A percentile compares a stretch with the other conserved stretches of the same genome.
Conservation (phyloP, 2,113 vertebrate genomes). For the Choloepus hoffmanni region DNA sequence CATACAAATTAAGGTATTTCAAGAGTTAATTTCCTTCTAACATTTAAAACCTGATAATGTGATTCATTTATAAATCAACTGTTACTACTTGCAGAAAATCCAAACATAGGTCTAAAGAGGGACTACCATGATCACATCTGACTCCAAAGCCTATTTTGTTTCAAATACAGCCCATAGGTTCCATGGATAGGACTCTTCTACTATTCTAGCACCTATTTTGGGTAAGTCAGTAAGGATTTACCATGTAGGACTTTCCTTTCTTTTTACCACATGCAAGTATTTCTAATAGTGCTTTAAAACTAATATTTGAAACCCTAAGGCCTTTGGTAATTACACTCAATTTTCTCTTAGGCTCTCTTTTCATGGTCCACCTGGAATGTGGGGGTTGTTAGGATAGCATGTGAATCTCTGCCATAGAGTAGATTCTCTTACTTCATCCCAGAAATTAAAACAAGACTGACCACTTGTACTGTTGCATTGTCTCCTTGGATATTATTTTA, state of each 20-base stretch:
- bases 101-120: not conserved
- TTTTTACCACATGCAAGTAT: not conserved
- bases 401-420: not conserved
- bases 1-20: not conserved
- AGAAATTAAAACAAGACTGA: not conserved
- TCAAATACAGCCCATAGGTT: not conserved
- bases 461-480: not conserved
- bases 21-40: not conserved
- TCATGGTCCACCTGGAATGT: not conserved
- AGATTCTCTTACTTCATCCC: not conserved
- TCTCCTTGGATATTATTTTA: not conserved
- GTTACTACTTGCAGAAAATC: not conserved
- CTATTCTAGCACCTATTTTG: not conserved
- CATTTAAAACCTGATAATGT: not conserved
- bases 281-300: not conserved
- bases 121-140: not conserved
- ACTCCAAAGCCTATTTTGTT: not conserved
- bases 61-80: not conserved
- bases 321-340: not conserved
- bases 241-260: not conserved
- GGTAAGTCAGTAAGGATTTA: conserved; percentile 15
- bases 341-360: not conserved
- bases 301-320: not conserved
- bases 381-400: not conserved
- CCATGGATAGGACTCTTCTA: not conserved